These are phyloP conservation scores for Cecropterus lyciades DNA, from an alignment of 1,140 invertebrate species.

Conservation along the genomic window DNA sequence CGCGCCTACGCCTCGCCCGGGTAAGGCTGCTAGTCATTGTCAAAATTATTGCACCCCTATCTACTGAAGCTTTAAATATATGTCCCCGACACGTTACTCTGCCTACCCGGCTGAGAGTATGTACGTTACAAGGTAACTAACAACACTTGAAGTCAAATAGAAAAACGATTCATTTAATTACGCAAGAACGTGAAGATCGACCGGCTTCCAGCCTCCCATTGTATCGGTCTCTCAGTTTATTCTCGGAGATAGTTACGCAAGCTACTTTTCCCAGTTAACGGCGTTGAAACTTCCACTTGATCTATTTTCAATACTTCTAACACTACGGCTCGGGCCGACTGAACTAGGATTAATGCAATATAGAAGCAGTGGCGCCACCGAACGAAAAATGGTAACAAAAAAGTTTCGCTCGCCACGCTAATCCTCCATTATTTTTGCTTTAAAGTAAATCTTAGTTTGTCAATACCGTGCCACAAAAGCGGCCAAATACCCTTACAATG, in stretches of 20 bases:
- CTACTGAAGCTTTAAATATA: conserved; percentile 83
- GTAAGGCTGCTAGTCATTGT: conserved; percentile 83
- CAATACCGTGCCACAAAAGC: conserved; percentile 80
- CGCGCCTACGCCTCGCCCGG: conserved; percentile 80
- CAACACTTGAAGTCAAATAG: conserved; percentile 33
- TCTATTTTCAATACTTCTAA: conserved; percentile 68
- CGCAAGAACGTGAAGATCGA: conserved; percentile 36
- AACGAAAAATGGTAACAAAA: conserved; percentile 52
- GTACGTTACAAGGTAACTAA: conserved; percentile 41
- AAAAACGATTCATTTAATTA: conserved; percentile 40
- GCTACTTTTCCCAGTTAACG: conserved; percentile 56
- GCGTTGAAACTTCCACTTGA: conserved; percentile 71
- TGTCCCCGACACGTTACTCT: conserved; percentile 74
- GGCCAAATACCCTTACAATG: conserved; percentile 79
- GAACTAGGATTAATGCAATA: conserved; percentile 69
- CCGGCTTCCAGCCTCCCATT: conserved; percentile 38
- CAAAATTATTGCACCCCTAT: conserved; percentile 84
- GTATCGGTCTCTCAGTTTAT: conserved; percentile 49
- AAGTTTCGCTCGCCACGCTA: conserved; percentile 57
- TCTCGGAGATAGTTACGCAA: conserved; percentile 60
- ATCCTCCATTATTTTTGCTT: conserved; percentile 79
- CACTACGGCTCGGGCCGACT: conserved; percentile 52
- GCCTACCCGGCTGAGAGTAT: conserved; percentile 64
- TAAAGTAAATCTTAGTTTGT: conserved; percentile 79
- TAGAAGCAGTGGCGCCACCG: conserved; percentile 69